Percentiles rank a stretch among this genome's conserved stretches.
Conservation (phyloP, 1,140 invertebrate species). For the Dreissena polymorpha region DNA sequence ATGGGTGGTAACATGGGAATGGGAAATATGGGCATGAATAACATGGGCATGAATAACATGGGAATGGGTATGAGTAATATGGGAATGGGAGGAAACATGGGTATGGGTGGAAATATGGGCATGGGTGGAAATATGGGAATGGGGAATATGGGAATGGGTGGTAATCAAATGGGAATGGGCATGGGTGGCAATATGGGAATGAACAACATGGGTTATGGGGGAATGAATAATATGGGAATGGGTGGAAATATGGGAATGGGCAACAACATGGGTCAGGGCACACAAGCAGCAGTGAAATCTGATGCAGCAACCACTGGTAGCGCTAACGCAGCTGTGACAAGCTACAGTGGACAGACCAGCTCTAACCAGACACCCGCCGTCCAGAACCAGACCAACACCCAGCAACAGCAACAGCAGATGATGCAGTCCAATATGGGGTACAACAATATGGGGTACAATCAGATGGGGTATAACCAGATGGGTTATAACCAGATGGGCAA, state of each 20-base stretch:
- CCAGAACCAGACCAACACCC: not conserved
- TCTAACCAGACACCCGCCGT: not conserved
- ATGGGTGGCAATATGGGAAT: slow-evolving; percentile 25
- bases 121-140: slow-evolving; percentile 34
- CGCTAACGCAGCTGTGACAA: not conserved
- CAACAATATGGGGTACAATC: slow-evolving; percentile 18
- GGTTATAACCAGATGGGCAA: slow-evolving; percentile 37
- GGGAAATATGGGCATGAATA: slow-evolving; percentile 44
- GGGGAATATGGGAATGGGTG: slow-evolving; percentile 15
- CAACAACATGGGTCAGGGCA: not conserved
- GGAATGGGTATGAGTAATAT: slow-evolving; percentile 11
- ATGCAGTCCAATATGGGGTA: not conserved
- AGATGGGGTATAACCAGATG: slow-evolving; percentile 42
- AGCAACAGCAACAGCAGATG: slow-evolving; percentile 1
- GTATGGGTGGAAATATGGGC: slow-evolving; percentile 48
- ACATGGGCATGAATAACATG: slow-evolving; percentile 21
- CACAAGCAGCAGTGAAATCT: not conserved
- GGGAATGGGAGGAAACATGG: slow-evolving; percentile 38
- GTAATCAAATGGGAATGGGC: not conserved
- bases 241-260: not conserved
- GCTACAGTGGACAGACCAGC: not conserved
- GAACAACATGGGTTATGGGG: slow-evolving; percentile 13
- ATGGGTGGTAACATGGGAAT: slow-evolving; percentile 34
- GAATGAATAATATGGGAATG: slow-evolving; percentile 8
- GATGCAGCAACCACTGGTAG: slow-evolving; percentile 7